Evolutionary conservation across 2,113 vertebrate genomes (phyloP), one percentile per base, ranked within the genome.

Genomic region (Tautogolabrus adspersus): DNA sequence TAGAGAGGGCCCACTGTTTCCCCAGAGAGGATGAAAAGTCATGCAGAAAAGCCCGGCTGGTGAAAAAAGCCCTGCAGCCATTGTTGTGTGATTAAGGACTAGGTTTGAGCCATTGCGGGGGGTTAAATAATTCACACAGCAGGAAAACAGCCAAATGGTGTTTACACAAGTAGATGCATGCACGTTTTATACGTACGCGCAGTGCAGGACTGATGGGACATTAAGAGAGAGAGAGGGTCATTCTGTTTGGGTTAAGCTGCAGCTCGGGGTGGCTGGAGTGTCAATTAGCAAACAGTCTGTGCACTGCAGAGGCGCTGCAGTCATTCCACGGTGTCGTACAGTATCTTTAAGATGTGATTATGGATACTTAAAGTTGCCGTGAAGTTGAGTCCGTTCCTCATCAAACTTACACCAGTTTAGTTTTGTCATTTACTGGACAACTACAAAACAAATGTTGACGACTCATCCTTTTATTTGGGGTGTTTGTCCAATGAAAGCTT

Each of bases 31-130:
- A 42, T 49, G 51, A 2, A 81, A 83, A 86, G 71, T 80, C 56
- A 56, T 30, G 85, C 62, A 72, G 73, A 77, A 82, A 67, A 77
- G 66, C 44, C 10, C 6, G 51, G 62, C 63, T 74, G 76, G 37
- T 57, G 21, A 77, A 37, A 54, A 73, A 58, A 69, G 21, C 47
- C 76, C 79, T 13, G 59, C 75, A 78, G 78, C 79, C 79, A 74
- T 80, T 75, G 84, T 89, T 80, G 78, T 84, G 87, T 90, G 87
- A 92, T 91, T 91, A 91, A 89, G 82, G 79, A 68, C 63, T 54
- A 73, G 51, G 70, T 79, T 66, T 82, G 76, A 71, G 75, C 61
- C 72, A 51, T 73, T 6, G 60, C 30, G 55, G 78, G 81, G 73
- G 82, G 87, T n/a, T 62, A 49, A 75, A 91, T 88, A 77, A 90